Conservation (phyloP, 92 coral and sea anemone species). For the Palythoa grandiflora region DNA sequence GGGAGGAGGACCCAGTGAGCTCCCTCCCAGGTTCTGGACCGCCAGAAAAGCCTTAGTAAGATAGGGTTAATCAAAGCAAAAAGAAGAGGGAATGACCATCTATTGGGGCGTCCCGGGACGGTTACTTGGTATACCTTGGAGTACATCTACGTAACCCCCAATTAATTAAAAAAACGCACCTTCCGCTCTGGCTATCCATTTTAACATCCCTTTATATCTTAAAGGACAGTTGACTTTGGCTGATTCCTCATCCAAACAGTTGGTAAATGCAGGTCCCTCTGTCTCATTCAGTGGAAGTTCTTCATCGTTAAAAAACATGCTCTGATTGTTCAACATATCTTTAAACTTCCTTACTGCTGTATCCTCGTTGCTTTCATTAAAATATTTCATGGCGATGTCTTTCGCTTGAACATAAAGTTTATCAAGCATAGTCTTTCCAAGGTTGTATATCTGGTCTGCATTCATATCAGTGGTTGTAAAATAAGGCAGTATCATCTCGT, state of each 20-base stretch:
- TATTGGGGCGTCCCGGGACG: no score
- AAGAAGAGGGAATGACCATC: no score
- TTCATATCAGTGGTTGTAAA: conserved; percentile 85
- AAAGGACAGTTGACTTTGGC: conserved; percentile 88
- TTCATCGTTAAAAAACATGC: conserved; percentile 89
- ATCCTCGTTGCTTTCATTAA: conserved; percentile 59
- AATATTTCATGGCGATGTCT: conserved; percentile 73
- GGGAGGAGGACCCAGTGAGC: no score
- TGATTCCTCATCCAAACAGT: conserved; percentile 71
- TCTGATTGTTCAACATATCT: conserved; percentile 73
- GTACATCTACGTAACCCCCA: no score
- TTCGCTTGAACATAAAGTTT: conserved; percentile 86
- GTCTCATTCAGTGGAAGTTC: conserved; percentile 89
- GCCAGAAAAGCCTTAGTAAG: no score
- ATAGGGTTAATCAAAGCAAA: no score
- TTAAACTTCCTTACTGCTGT: conserved; percentile 80
- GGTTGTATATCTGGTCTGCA: conserved; percentile 73
- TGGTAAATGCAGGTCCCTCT: conserved; percentile 79
- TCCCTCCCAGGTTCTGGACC: no score
- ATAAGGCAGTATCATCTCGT: conserved; percentile 87
- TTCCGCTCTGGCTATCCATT: conserved; percentile 78
- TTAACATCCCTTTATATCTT: conserved; percentile 84
- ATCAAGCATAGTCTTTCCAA: conserved; percentile 74
- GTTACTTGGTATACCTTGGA: no score
- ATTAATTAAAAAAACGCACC: conserved; percentile 38